Evolutionary conservation across 1,140 invertebrate species (phyloP).

Genomic region (Tetranychus urticae): DNA sequence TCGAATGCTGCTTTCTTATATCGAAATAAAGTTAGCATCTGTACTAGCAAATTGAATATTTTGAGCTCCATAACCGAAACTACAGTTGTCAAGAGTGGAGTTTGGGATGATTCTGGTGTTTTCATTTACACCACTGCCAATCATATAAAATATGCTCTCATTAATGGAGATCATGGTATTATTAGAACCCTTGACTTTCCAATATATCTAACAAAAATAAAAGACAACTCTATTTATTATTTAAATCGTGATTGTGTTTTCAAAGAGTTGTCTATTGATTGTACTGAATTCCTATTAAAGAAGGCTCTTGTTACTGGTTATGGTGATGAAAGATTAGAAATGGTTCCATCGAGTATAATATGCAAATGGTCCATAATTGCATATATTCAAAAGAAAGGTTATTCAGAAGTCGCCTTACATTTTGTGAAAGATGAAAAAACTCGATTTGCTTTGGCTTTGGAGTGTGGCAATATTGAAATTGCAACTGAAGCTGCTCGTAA

Average conservation of each 20-base stretch:
- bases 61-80: slow-evolving; percentile 84
- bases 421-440: slow-evolving; percentile 99
- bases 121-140: slow-evolving; percentile 98
- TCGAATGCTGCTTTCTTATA: slow-evolving; percentile 70
- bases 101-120: slow-evolving; percentile 91
- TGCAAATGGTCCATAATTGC: slow-evolving; percentile 96
- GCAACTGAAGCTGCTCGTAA: slow-evolving; percentile 69
- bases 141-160: slow-evolving; percentile 87
- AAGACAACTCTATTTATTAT: slow-evolving; percentile 71
- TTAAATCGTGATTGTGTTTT: slow-evolving; percentile 77
- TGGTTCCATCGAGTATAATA: too few relatives aligned
- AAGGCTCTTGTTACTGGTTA: too few relatives aligned
- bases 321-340: too few relatives aligned
- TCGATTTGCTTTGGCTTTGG: slow-evolving; percentile 75
- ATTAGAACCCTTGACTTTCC: slow-evolving; percentile 90
- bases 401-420: slow-evolving; percentile 94
- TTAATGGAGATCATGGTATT: slow-evolving; percentile 89
- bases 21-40: slow-evolving; percentile 77
- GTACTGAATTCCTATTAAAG: slow-evolving; percentile 92
- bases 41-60: slow-evolving; percentile 65
- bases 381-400: slow-evolving; percentile 96
- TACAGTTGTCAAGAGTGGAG: slow-evolving; percentile 83
- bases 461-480: slow-evolving; percentile 90
- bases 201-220: slow-evolving; percentile 85
- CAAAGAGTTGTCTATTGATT: slow-evolving; percentile 73